A percentile compares a stretch with the other conserved stretches of the same genome.
phyloP scores from a whole-genome alignment of 2,797 vertebrate genomes.

The Anableps anableps region DNA sequence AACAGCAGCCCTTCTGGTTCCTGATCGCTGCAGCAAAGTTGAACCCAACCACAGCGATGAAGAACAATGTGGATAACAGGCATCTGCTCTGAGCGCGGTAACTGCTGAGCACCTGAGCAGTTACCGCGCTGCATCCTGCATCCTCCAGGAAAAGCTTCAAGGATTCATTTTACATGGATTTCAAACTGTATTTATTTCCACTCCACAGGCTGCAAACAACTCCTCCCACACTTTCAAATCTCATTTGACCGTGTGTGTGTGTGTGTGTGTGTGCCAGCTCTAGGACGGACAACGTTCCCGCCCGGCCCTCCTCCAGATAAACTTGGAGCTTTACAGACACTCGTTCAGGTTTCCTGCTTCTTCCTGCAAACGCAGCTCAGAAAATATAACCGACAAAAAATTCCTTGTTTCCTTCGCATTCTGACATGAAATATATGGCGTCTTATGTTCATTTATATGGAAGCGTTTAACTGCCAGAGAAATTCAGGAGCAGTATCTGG shows the following conservation, averaged over 20 bases:
- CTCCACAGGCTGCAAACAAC: not conserved
- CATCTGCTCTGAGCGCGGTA: not conserved
- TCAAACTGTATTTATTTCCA: not conserved
- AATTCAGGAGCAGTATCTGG: no score
- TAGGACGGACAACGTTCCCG: not conserved
- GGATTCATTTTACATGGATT: not conserved
- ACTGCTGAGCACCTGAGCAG: no score
- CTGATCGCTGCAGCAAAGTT: not conserved
- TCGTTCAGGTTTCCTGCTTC: no score
- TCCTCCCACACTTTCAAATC: not conserved
- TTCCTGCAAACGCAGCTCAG: no score
- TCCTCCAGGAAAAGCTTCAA: not conserved
- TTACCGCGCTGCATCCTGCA: no score
- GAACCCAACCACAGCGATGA: not conserved
- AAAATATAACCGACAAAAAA: no score
- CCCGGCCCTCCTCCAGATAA: not conserved
- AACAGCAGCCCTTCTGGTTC: not conserved
- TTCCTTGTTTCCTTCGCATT: no score
- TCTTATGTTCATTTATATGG: no score
- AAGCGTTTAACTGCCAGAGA: no score
- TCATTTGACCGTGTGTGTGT: constrained; percentile 11
- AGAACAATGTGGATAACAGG: not conserved
- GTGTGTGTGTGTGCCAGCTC: not conserved
- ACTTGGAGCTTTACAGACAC: not conserved
- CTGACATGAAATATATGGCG: no score